A percentile compares a stretch with the other conserved stretches of the same genome.
Conservation (phyloP, 1,140 invertebrate genomes). For the Glossosoma conforme region DNA sequence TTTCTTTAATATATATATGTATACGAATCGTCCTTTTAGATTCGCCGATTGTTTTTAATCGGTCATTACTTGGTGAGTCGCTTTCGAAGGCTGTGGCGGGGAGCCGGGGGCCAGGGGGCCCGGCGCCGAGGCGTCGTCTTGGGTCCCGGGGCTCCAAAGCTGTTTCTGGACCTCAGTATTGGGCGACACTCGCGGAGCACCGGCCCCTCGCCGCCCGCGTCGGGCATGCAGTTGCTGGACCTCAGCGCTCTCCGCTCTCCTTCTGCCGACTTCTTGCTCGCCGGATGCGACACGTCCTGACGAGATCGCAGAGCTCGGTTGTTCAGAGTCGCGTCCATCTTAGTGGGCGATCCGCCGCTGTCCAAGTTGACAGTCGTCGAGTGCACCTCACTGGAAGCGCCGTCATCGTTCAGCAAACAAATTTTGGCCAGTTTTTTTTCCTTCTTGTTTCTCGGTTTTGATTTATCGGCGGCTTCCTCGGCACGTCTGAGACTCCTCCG, state of each 20-base stretch:
- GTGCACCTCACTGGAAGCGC: constrained; percentile 19
- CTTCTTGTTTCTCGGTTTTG: constrained; percentile 18
- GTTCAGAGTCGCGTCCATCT: not conserved
- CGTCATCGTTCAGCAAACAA: constrained; percentile 5
- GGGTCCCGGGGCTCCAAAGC: constrained; percentile 9
- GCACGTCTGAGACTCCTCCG: constrained; percentile 4
- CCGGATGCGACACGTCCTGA: constrained; percentile 6
- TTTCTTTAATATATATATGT: no score
- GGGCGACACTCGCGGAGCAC: constrained; percentile 17
- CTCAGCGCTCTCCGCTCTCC: constrained; percentile 21
- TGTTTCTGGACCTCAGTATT: constrained; percentile 24
- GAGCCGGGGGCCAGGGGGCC: constrained; percentile 15
- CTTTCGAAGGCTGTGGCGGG: constrained; percentile 25
- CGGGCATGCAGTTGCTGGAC: constrained; percentile 13
- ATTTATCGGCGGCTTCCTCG: constrained; percentile 10
- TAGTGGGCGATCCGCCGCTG: constrained; percentile 3
- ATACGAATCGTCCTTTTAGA: no score
- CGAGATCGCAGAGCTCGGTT: constrained; percentile 15
- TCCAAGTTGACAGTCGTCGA: constrained; percentile 26
- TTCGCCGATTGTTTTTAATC: no score
- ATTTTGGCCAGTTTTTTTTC: constrained; percentile 9
- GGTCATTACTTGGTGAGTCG: constrained; percentile 20
- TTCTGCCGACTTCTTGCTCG: constrained; percentile 11
- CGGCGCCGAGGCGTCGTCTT: constrained; percentile 17
- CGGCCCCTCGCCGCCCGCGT: not conserved